Percentiles rank a stretch among this genome's conserved stretches.
Evolutionary conservation across 2,113 vertebrate genomes (phyloP).

Genomic region (Poecile atricapillus): DNA sequence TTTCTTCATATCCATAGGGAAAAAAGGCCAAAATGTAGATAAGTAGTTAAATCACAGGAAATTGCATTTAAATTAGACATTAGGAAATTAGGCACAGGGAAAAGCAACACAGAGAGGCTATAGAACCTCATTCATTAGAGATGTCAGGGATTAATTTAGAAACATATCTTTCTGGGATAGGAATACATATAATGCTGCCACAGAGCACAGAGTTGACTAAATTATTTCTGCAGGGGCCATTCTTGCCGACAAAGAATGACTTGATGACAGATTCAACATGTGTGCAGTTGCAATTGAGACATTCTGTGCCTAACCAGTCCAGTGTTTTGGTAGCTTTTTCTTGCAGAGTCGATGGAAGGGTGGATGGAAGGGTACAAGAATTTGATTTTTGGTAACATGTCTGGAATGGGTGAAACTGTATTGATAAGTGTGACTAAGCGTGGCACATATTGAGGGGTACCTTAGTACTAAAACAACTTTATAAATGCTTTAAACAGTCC

Average conservation of each 20-base stretch:
- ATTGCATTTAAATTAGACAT: slow-evolving; percentile 26
- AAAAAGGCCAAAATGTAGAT: not conserved
- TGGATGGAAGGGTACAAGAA: not conserved
- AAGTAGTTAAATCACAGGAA: slow-evolving; percentile 35
- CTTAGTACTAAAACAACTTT: not conserved
- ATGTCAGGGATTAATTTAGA: slow-evolving; percentile 4
- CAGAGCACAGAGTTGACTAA: not conserved
- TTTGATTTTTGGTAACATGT: not conserved
- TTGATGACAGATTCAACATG: not conserved
- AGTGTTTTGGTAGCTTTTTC: not conserved
- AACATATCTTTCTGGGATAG: not conserved
- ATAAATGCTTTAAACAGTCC: not conserved
- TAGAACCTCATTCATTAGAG: not conserved
- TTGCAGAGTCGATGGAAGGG: not conserved
- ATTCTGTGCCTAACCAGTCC: not conserved
- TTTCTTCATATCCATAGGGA: not conserved
- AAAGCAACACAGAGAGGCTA: not conserved
- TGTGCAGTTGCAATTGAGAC: not conserved
- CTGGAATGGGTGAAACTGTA: not conserved
- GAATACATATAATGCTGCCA: not conserved
- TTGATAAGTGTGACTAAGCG: not conserved
- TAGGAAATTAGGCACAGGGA: not conserved
- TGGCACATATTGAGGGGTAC: not conserved
- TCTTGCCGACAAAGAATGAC: not conserved
- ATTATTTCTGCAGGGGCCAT: not conserved